Conservation (phyloP, 2,797 vertebrate genomes). For the Anniella stebbinsi region DNA sequence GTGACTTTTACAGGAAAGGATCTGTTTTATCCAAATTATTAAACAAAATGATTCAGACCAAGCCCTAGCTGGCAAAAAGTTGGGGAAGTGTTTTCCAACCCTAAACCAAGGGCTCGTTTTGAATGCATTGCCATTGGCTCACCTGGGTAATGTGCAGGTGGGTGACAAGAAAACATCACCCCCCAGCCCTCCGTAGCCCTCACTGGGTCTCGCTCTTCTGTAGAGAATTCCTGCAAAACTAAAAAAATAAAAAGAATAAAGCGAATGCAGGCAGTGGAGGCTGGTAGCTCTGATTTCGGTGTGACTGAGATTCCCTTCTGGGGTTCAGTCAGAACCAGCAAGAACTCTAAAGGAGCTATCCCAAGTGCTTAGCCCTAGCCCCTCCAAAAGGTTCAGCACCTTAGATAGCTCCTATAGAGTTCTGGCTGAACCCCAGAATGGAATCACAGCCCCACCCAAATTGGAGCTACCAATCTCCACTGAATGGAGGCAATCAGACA, state of each 20-base stretch:
- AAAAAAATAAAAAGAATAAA: slow-evolving; percentile 36
- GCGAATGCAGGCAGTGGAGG: too few relatives aligned
- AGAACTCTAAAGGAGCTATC: too few relatives aligned
- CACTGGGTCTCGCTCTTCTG: slow-evolving; percentile 89
- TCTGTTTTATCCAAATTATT: background rate
- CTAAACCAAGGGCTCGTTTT: background rate
- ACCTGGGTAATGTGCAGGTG: slow-evolving; percentile 97
- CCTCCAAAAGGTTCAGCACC: too few relatives aligned
- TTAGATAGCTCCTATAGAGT: too few relatives aligned
- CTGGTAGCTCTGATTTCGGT: too few relatives aligned
- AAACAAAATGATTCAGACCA: background rate
- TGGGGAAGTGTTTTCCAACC: background rate
- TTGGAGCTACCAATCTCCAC: too few relatives aligned
- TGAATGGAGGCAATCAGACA: background rate
- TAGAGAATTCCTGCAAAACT: slow-evolving; percentile 95
- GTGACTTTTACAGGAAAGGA: background rate
- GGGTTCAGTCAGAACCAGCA: too few relatives aligned
- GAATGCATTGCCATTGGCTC: background rate
- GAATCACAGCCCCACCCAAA: too few relatives aligned
- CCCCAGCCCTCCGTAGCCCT: slow-evolving; percentile 89
- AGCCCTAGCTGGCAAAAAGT: too few relatives aligned
- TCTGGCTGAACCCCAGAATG: too few relatives aligned
- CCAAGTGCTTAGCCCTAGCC: too few relatives aligned
- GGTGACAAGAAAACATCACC: slow-evolving; percentile 90
- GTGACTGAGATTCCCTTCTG: too few relatives aligned